Conservation (phyloP, 2,113 vertebrate genomes). For the Tiliqua scincoides region DNA sequence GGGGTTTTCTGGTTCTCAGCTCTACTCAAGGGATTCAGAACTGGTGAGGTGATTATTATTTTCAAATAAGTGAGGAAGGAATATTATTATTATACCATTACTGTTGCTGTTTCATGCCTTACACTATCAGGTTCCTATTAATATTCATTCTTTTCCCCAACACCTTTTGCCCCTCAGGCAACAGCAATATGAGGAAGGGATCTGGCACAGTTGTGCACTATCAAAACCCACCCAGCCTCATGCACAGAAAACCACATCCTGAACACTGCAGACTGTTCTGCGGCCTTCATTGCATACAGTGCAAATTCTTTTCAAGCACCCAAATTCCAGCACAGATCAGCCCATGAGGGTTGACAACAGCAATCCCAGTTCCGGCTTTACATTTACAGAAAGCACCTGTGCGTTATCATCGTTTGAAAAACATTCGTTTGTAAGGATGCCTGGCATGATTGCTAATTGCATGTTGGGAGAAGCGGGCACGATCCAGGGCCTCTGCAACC, state of each 20-base stretch:
- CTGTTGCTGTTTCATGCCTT: background rate
- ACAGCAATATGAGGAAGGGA: background rate
- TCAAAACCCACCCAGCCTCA: background rate
- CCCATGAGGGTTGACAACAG: background rate
- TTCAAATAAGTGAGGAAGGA: background rate
- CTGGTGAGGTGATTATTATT: background rate
- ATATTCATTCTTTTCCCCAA: background rate
- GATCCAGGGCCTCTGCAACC: constrained; percentile 27
- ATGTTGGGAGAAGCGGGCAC: constrained; percentile 24
- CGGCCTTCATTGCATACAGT: background rate
- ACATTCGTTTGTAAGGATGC: constrained; percentile 5
- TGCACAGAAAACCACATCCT: background rate
- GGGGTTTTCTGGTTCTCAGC: no score
- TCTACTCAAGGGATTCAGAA: no score
- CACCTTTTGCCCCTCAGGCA: background rate
- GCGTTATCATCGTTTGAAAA: background rate
- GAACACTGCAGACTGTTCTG: background rate
- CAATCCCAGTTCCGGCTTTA: background rate
- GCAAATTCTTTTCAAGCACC: background rate
- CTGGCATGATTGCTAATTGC: constrained; percentile 21
- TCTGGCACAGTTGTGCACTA: background rate
- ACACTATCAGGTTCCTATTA: background rate
- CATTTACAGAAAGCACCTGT: constrained; percentile 9
- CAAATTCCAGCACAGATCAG: background rate
- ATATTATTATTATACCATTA: background rate